A percentile compares a stretch with the other conserved stretches of the same genome.
Evolutionary conservation across 2,113 vertebrate species (phyloP).

Genomic region (Grammomys dolichurus): DNA sequence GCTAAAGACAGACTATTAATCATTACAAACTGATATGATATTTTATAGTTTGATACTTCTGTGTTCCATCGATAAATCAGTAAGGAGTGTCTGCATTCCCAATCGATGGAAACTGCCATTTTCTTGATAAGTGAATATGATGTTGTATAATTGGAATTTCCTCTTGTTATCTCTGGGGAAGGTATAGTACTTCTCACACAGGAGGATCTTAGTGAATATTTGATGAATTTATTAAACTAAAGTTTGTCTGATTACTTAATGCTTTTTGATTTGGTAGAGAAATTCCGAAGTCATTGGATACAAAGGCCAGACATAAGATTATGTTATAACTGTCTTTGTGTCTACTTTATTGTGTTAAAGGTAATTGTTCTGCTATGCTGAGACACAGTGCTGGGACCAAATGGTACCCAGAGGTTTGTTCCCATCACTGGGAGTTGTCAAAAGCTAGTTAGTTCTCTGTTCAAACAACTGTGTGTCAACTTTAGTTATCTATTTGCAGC

Average conservation of each 20-base stretch:
- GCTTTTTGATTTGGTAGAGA: slow-evolving; percentile 25
- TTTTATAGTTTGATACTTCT: slow-evolving; percentile 57
- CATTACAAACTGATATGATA: slow-evolving; percentile 29
- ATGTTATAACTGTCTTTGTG: background rate
- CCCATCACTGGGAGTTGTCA: background rate
- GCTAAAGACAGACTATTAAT: slow-evolving; percentile 42
- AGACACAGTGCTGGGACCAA: background rate
- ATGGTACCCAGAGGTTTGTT: background rate
- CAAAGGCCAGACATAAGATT: slow-evolving; percentile 15
- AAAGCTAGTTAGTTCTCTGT: background rate
- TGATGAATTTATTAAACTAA: slow-evolving; percentile 47
- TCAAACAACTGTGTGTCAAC: background rate
- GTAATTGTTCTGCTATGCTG: background rate
- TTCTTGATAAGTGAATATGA: slow-evolving; percentile 38
- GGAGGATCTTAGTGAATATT: background rate
- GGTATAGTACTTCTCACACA: background rate
- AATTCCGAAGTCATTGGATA: background rate
- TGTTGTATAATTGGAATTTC: slow-evolving; percentile 6
- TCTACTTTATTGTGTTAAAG: slow-evolving; percentile 16
- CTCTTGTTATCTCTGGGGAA: background rate
- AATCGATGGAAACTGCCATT: background rate
- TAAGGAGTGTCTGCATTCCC: slow-evolving; percentile 37
- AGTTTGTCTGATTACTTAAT: slow-evolving; percentile 31
- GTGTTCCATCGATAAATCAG: slow-evolving; percentile 38
- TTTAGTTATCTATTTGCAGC: background rate